Base-by-base conservation (phyloP, 2,113 vertebrate genomes). In the Myrmophylax atrothorax region DNA sequence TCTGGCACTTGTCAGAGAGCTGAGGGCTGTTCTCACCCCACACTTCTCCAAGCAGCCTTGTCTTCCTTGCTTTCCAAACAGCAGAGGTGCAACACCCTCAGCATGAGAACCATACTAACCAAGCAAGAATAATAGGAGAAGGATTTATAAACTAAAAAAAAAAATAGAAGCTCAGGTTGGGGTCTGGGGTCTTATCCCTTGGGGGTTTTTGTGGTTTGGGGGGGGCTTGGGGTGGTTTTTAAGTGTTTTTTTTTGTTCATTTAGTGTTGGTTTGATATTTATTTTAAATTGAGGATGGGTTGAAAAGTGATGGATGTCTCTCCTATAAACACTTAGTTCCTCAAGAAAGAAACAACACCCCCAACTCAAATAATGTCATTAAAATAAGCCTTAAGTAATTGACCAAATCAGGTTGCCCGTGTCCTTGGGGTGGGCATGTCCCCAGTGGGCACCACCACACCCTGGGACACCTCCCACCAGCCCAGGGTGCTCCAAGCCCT, bases 21-120 rank as follows among this genome's bases (percentile, higher is more conserved):
- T 90, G 87, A 70, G 68, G 66, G 69, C n/a, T 84, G 59, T 82
- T 94, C 25, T 55, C 66, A 55, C 85, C 87, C 94, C 59, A n/a
- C 74, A 28, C 82, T 83, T 85, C 75, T 56, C 86, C 84, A 96
- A 97, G 75, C 14, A 95, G 62, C 28, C 81, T 93, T n/a, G 29
- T 94, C 91, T 91, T 85, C 76, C 76, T 91, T 72, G 33, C 75
- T 62, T 95, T 95, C 79, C 94, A 73, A 84, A 79, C 33, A 93
- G 79, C 94, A 97, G 95, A 96, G 86, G 74, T 81, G 94, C 62
- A 25, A 44, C 84, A 95, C 92, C 58, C 69, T 94, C 50, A 19
- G 53, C 73, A 69, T 72, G 63, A 95, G 97, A 97, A 90, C 29
- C 62, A 25, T 20, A 89, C 91, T 88, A 90, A 58, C 55, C 16